Base-by-base conservation (phyloP, 2,888 invertebrate genomes). In the Criorhina ranunculi region DNA sequence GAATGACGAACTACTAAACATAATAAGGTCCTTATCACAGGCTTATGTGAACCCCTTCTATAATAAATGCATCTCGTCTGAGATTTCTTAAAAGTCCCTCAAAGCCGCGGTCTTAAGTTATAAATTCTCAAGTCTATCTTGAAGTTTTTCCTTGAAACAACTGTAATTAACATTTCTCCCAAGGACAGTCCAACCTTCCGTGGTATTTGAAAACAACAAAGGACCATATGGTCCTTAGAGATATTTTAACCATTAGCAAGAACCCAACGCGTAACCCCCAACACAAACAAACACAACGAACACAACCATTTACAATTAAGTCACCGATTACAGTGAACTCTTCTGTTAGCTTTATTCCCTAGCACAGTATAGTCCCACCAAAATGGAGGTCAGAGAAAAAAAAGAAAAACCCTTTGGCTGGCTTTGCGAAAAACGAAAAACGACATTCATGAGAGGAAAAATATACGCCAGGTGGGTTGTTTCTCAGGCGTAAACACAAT, bases 291-390 rank as follows among this genome's bases (percentile, higher is more conserved):
- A 11, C n/a, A 55, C 17, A 19, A 15, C 35, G 17, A n/a, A n/a
- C n/a, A n/a, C 55, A 7, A 46, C 53, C 15, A 55, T 8, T 44
- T 19, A 29, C 76, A 76, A 76, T 76, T 49, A 67, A 67, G 31
- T 66, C 49, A 3, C 57, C 49, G 15, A 46, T 75, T 37, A 57
- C 24, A 35, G n/a, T 40, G 31, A 40, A 9, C 8, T 1, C 40
- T 37, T 37, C 19, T 78, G 60, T 62, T 69, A 69, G 51, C 17
- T 17, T 2, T 57, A 19, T 69, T 46, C 37, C 64, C 57, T 17
- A 35, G 35, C 40, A 40, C 40, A 29, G 29, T 24, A 24, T 1
- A 4, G 24, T n/a, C n/a, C 24, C 1, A 24, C 24, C 24, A 24
- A 24, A 24, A n/a, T n/a, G 24, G 24, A 24, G 31, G 11, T 69